phyloP scores from a whole-genome alignment of 2,113 vertebrate species.

The Procapra przewalskii region DNA sequence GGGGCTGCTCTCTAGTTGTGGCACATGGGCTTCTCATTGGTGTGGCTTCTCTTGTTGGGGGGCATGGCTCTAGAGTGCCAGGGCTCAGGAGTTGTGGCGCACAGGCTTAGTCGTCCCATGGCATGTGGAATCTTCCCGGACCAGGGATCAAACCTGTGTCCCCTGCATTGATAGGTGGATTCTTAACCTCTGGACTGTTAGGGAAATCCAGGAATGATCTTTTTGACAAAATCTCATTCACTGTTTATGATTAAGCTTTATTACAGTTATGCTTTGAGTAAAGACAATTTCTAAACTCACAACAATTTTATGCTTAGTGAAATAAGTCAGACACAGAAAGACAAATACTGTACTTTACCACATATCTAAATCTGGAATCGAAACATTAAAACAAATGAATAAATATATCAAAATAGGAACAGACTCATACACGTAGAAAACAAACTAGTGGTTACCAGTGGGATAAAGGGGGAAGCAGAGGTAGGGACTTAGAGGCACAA shows the following conservation, averaged over 20 bases:
- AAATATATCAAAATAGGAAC: background rate
- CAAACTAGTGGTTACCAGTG: background rate
- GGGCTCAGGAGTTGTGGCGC: background rate
- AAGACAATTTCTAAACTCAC: background rate
- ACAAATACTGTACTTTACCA: background rate
- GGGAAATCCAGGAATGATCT: background rate
- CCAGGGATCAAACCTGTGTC: background rate
- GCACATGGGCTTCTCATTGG: rapidly evolving
- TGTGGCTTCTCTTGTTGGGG: background rate
- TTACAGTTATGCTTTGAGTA: background rate
- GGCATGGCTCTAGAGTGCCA: background rate
- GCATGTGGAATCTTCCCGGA: background rate
- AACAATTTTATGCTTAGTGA: background rate
- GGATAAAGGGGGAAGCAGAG: background rate
- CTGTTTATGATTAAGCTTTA: background rate
- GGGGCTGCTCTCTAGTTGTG: background rate
- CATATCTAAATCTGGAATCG: background rate
- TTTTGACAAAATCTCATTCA: background rate
- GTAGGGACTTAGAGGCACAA: background rate
- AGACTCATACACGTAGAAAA: background rate
- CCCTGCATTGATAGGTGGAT: background rate
- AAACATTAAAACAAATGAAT: background rate
- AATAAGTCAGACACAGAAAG: background rate
- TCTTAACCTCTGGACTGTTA: background rate
- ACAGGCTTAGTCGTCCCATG: background rate